Conservation (phyloP, 2,113 vertebrate species). For the Coreoperca whiteheadi region DNA sequence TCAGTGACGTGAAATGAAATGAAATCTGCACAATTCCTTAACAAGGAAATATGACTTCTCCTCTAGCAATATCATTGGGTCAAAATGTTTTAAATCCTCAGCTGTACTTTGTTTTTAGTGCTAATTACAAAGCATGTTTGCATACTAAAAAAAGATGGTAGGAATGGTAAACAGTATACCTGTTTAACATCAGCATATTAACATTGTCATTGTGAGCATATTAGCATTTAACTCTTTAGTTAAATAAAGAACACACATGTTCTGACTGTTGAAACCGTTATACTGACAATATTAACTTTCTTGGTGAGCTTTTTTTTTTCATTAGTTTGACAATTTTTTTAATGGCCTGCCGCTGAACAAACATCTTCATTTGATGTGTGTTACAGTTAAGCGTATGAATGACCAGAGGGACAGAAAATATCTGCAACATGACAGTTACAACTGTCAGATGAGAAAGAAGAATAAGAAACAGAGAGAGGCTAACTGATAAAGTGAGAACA, state of each 20-base stretch:
- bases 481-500: not conserved
- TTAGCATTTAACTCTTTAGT: not conserved
- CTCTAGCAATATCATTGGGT: too few species aligned
- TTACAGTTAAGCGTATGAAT: not conserved
- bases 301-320: not conserved
- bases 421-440: not conserved
- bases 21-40: not conserved
- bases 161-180: not conserved
- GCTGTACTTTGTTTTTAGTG: not conserved
- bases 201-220: not conserved
- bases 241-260: not conserved
- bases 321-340: not conserved
- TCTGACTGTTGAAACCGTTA: not conserved
- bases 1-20: not conserved
- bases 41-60: not conserved
- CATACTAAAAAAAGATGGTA: not conserved
- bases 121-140: not conserved
- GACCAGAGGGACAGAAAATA: not conserved
- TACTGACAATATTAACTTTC: not conserved
- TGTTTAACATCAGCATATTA: not conserved
- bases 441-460: not conserved
- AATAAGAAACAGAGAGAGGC: conserved; percentile 3
- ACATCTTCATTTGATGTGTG: not conserved
- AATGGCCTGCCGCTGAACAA: not conserved
- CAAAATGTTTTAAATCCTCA: too few species aligned